These are phyloP conservation scores for Calameuta idolon DNA, from an alignment of 2,888 invertebrate genomes.

Conservation along the genomic window DNA sequence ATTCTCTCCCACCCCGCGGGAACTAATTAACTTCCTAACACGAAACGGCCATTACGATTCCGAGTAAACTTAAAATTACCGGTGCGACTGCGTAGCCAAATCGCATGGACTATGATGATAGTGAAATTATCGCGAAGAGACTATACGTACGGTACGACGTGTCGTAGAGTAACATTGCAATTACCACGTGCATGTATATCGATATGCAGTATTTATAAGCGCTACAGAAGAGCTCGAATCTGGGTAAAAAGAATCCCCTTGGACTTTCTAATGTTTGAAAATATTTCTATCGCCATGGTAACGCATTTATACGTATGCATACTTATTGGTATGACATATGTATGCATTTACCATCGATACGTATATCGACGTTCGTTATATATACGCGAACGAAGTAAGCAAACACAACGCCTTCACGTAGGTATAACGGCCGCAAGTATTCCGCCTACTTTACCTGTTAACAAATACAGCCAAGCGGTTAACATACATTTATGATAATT, in stretches of 20 bases:
- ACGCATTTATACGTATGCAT: neutral
- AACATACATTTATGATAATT: slow-evolving; percentile 59
- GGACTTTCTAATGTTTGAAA: neutral
- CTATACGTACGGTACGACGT: neutral
- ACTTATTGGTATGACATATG: neutral
- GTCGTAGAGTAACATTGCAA: too few species aligned
- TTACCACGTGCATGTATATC: neutral
- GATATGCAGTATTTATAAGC: neutral
- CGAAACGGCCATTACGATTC: slow-evolving; percentile 61
- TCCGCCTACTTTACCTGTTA: slow-evolving; percentile 60
- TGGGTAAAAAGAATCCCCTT: neutral
- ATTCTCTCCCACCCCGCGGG: slow-evolving; percentile 30
- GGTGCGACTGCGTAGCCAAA: neutral
- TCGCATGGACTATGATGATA: neutral
- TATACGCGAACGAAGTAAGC: slow-evolving; percentile 1
- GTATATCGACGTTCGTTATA: neutral
- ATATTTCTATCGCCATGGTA: neutral
- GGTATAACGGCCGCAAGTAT: slow-evolving; percentile 33
- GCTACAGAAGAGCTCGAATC: neutral
- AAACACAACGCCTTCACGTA: slow-evolving; percentile 7
- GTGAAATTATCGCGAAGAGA: neutral
- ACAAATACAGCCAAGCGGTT: slow-evolving; percentile 58
- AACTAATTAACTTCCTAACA: slow-evolving; percentile 64
- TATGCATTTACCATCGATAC: neutral
- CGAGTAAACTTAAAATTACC: slow-evolving; percentile 2